Percentiles rank a stretch among this genome's conserved stretches.
Evolutionary conservation across 2,888 invertebrate genomes (phyloP).

Genomic region (Dexiosoma caninum): DNA sequence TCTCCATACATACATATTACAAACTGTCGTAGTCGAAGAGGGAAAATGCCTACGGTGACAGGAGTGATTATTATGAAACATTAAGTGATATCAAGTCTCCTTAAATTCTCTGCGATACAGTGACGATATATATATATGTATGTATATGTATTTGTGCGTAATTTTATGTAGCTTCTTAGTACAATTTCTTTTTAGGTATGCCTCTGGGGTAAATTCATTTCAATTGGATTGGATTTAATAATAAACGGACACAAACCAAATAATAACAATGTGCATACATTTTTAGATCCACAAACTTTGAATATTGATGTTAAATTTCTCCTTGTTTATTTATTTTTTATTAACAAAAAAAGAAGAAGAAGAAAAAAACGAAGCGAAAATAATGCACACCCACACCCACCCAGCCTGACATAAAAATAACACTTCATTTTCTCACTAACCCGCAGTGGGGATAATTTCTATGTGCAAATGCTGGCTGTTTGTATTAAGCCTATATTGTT

Average conservation of each 20-base stretch:
- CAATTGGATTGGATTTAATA: constrained; percentile 48
- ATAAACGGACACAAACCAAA: constrained; percentile 49
- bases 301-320: constrained; percentile 22
- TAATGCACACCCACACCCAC: constrained; percentile 4
- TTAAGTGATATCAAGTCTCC: background rate
- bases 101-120: background rate
- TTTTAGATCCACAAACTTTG: background rate
- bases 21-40: too few species aligned
- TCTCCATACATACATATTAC: too few species aligned
- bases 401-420: constrained; percentile 39
- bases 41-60: background rate
- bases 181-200: constrained; percentile 37
- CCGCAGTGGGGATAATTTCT: background rate
- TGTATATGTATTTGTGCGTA: too few species aligned
- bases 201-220: constrained; percentile 51
- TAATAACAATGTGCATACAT: constrained; percentile 22
- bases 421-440: constrained; percentile 15
- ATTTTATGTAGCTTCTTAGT: constrained; percentile 8
- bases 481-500: constrained; percentile 40
- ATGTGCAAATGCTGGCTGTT: background rate
- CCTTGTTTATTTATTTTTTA: background rate
- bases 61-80: background rate
- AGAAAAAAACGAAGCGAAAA: constrained; percentile 16
- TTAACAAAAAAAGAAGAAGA: constrained; percentile 3
- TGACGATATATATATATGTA: constrained; percentile 6